Percentiles rank a stretch among this genome's conserved stretches.
phyloP scores from a whole-genome alignment of 1,140 invertebrate species.

The Melipona quadrifasciata region DNA sequence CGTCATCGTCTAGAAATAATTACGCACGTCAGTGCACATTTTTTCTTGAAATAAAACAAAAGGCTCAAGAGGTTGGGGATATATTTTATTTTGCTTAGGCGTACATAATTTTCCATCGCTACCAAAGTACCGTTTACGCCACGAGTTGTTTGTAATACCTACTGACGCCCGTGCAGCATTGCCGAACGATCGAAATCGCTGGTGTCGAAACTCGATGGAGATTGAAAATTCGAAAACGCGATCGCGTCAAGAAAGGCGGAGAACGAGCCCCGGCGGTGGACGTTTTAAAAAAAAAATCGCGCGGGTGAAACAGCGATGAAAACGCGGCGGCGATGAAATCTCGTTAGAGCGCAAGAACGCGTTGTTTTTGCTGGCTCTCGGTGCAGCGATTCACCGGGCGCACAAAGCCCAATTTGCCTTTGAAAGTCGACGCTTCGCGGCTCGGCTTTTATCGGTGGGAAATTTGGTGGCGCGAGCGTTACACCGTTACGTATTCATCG shows the following conservation, averaged over 20 bases:
- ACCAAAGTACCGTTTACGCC: background rate
- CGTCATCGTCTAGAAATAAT: no score
- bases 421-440: background rate
- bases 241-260: background rate
- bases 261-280: background rate
- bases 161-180: background rate
- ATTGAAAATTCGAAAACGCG: background rate
- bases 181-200: background rate
- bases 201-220: background rate
- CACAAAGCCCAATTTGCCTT: constrained; percentile 6
- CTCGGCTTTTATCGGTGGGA: background rate
- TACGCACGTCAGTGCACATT: no score
- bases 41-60: no score
- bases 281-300: background rate
- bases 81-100: no score
- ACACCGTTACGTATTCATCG: background rate
- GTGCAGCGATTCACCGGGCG: background rate
- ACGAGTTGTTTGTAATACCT: background rate
- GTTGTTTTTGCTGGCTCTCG: background rate
- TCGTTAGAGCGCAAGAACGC: constrained; percentile 7
- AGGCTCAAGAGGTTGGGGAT: no score
- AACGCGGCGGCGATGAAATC: background rate
- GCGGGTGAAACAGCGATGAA: background rate
- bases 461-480: background rate
- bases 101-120: background rate